These are phyloP conservation scores for Melanotaenia parkinsoni DNA, from an alignment of 2,797 vertebrate genomes.

Conservation along the genomic window DNA sequence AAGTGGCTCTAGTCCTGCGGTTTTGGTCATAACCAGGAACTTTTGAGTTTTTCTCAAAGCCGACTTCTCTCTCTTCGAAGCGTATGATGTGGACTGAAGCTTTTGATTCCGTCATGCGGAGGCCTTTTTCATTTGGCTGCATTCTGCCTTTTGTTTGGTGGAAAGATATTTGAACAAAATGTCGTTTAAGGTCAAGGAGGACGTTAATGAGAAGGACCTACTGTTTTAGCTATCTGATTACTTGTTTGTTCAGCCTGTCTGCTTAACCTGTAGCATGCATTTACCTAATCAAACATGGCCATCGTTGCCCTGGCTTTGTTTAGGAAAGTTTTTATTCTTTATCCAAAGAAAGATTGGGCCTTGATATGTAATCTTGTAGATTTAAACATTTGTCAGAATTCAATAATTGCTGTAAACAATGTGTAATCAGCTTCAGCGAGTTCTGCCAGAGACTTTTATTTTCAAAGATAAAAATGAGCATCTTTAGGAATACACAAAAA, in stretches of 20 bases:
- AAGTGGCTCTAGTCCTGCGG: constrained; percentile 53
- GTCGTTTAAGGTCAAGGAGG: constrained; percentile 77
- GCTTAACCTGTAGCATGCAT: constrained; percentile 74
- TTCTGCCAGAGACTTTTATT: constrained; percentile 66
- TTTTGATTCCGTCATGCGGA: constrained; percentile 77
- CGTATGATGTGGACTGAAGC: constrained; percentile 73
- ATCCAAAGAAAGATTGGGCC: constrained; percentile 67
- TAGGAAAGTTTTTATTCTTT: constrained; percentile 71
- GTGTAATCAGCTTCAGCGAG: constrained; percentile 77
- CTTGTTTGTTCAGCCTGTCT: constrained; percentile 79
- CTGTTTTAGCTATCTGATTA: constrained; percentile 79
- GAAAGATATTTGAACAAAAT: constrained; percentile 76
- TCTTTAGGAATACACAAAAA: constrained; percentile 64
- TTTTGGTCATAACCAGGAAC: constrained; percentile 44
- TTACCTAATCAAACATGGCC: constrained; percentile 77
- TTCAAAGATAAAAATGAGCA: constrained; percentile 77
- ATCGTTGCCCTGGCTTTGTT: constrained; percentile 75
- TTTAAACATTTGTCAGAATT: constrained; percentile 83
- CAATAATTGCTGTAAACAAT: constrained; percentile 81
- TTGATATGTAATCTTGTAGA: constrained; percentile 77
- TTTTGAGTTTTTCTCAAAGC: constrained; percentile 58
- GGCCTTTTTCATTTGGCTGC: constrained; percentile 74
- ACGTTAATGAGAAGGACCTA: constrained; percentile 67
- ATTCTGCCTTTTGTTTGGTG: constrained; percentile 74
- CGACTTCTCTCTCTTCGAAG: constrained; percentile 55